A percentile compares a stretch with the other conserved stretches of the same genome.
Conservation (phyloP, 2,113 vertebrate genomes). For the Salvator merianae region DNA sequence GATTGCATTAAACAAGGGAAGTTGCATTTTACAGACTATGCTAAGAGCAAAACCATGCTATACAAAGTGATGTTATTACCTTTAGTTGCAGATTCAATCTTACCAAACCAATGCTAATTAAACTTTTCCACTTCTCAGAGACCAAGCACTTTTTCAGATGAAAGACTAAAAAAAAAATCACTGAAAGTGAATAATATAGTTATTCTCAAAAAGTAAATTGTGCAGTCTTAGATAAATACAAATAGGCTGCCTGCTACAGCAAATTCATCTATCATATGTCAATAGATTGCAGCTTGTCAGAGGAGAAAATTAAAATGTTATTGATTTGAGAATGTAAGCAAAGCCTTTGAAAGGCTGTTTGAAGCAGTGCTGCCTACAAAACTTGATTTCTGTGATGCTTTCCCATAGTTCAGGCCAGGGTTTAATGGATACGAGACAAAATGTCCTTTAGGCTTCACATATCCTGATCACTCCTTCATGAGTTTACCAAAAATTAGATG, state of each 20-base stretch:
- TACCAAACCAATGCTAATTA: not conserved
- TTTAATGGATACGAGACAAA: not conserved
- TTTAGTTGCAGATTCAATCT: not conserved
- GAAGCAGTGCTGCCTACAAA: not conserved
- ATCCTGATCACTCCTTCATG: not conserved
- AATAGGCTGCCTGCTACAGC: not conserved
- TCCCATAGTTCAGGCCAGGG: not conserved
- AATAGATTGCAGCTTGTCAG: slow-evolving; percentile 32
- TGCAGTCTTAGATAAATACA: accelerated
- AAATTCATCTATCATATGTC: accelerated
- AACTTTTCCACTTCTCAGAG: not conserved
- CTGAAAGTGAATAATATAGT: not conserved
- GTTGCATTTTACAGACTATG: too few relatives aligned
- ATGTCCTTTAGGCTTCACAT: not conserved
- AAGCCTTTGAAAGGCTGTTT: not conserved
- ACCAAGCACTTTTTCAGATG: not conserved
- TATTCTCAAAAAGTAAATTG: not conserved
- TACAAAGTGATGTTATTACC: not conserved
- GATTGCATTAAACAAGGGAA: too few relatives aligned
- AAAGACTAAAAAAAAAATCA: accelerated
- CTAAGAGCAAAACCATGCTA: too few relatives aligned
- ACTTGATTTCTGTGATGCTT: not conserved
- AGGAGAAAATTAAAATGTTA: slow-evolving; percentile 44
- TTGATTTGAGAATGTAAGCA: slow-evolving; percentile 4
- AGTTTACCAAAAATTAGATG: not conserved